phyloP scores from a whole-genome alignment of 1,140 invertebrate species.

The Panagrolaimus sp. region DNA sequence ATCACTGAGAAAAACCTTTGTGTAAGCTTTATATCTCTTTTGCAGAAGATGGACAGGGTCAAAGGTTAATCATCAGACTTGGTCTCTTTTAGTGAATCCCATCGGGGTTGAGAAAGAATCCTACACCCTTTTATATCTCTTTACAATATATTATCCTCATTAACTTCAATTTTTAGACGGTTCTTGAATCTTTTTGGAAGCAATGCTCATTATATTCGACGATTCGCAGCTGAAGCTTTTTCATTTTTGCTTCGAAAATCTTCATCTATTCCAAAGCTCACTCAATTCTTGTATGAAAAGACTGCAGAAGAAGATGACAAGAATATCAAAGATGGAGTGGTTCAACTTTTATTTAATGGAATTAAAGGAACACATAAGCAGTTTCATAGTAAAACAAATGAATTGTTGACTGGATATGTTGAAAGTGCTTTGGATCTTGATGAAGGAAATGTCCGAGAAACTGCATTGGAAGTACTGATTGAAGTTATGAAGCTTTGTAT shows the following conservation, averaged over 20 bases:
- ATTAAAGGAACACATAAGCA: slow-evolving; percentile 27
- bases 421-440: slow-evolving; percentile 10
- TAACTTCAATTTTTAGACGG: slow-evolving; percentile 18
- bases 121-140: no score
- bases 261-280: slow-evolving; percentile 19
- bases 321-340: slow-evolving; percentile 24
- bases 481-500: slow-evolving; percentile 23
- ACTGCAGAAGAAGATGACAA: slow-evolving; percentile 16
- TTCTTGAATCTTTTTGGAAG: slow-evolving; percentile 19
- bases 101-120: no score
- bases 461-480: slow-evolving; percentile 8
- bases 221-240: slow-evolving; percentile 26
- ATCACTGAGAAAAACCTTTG: slow-evolving; percentile 26
- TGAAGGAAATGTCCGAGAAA: slow-evolving; percentile 5
- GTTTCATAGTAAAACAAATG: slow-evolving; percentile 21
- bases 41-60: not conserved
- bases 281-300: slow-evolving; percentile 21
- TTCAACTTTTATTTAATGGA: slow-evolving; percentile 25
- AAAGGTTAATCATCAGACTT: not conserved
- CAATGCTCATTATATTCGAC: slow-evolving; percentile 27
- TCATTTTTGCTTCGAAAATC: slow-evolving; percentile 26
- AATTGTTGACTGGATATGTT: slow-evolving; percentile 21
- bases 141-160: no score
- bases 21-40: slow-evolving; percentile 15
- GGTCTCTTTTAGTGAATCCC: not conserved